Evolutionary conservation across 2,113 vertebrate species (phyloP), one percentile per base, ranked within the genome.

Genomic region (Cheirogaleus medius): DNA sequence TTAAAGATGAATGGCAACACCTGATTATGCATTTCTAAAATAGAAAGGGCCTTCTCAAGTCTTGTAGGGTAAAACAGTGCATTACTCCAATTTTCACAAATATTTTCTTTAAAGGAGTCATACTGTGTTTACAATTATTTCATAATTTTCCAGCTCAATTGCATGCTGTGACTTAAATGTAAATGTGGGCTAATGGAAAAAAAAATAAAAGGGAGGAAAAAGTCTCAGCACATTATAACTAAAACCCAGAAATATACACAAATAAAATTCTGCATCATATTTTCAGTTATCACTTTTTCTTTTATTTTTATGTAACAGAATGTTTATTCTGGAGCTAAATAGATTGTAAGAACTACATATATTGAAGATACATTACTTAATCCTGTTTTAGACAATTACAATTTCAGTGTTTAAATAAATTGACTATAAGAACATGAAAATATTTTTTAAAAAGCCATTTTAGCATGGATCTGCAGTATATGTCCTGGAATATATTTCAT

Each of bases 91-190:
- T 97, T 90, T 97, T 85, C 81, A 94, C 90, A 96, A 93, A 77
- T 95, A 60, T 73, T 96, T 97, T 94, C 78, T 93, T 84, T 82
- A 96, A 81, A 95, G 74, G 39, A 90, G 25, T 83, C 78, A 90
- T 86, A 89, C 94, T 91, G 83, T 87, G 69, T 96, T 93, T 90
- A 76, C 44, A 96, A 64, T 92, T 64, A 91, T 74, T 98, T 97
- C 63, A 96, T 90, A 94, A 96, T 96, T 97, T 97, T 96, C 68
- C 21, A 76, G 21, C 21, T 76, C 39, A 17, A 39, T 71, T 87
- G 34, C 96, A 96, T 87, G 84, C 84, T 97, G 95, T 94, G 90
- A 90, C 83, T 90, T 96, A 94, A 96, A 91, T 68, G 52, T 78
- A 94, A 92, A 17, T 91, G 73, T 95, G 25, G 63, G 15, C 20